Evolutionary conservation across 1,140 invertebrate genomes (phyloP), one percentile per base, ranked within the genome.

Genomic region (Neotoxoptera formosana): DNA sequence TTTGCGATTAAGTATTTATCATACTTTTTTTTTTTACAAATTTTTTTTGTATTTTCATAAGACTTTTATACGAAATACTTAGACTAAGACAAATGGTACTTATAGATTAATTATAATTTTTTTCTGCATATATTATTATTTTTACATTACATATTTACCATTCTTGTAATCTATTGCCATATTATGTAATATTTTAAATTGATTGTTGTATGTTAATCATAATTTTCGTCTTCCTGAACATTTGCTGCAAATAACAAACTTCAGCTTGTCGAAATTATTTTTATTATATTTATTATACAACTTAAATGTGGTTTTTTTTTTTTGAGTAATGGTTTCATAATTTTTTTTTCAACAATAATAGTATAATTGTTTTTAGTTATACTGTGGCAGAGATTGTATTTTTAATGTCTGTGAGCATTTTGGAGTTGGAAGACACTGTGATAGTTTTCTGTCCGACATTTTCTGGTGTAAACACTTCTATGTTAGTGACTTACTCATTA

Each of bases 31-130:
- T n/a, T 89, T 53, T 51, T 53, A 53, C n/a, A 89, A 53, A 41
- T 56, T 56, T 36, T 88, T 89, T 51, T 51, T 88, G n/a, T 89
- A 56, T 89, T 56, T 89, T 56, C 34, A 53, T 56, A 89, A 89
- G 88, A 89, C 88, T 89, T 89, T 89, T 89, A 89, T 89, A 89
- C 34, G 23, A 56, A 25, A 36, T 89, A 89, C 34, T 89, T 89
- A 89, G 88, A 89, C 48, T 89, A 56, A 89, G n/a, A 56, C 48
- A 41, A 89, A 36, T 56, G 21, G 48, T 89, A 89, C 88, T 89
- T 89, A 89, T 89, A 56, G 34, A 56, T 25, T 89, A 56, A 56
- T 56, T 56, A 36, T 56, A 36, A 56, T 89, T 56, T 89, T 56
- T 48, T 89, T 89, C 23, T 56, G 34, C n/a, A 56, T 89, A 20